A percentile compares a stretch with the other conserved stretches of the same genome.
Conservation (phyloP, 1,140 invertebrate species). For the Mycetomoellerius zeteki region DNA sequence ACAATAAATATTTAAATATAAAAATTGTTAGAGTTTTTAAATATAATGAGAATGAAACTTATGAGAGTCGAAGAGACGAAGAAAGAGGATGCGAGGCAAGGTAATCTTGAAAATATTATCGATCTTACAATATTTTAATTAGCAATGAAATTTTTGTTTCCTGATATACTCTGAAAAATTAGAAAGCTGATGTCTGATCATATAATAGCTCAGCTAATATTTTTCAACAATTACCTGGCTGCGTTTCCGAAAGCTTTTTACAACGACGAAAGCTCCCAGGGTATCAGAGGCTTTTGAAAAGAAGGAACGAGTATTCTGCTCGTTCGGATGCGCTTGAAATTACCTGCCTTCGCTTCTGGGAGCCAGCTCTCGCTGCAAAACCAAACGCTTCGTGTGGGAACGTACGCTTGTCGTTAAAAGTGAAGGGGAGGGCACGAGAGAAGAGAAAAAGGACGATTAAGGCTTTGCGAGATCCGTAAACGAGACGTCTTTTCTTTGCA, state of each 20-base stretch:
- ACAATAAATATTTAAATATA: background rate
- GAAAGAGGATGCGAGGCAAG: constrained; percentile 21
- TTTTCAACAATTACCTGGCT: constrained; percentile 51
- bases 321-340: constrained; percentile 77
- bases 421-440: constrained; percentile 32
- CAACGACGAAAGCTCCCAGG: constrained; percentile 65
- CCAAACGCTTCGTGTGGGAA: constrained; percentile 72
- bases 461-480: constrained; percentile 62
- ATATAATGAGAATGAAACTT: background rate
- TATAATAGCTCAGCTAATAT: constrained; percentile 17
- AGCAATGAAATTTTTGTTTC: background rate
- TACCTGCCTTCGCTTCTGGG: constrained; percentile 75
- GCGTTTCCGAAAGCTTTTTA: constrained; percentile 63
- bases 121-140: background rate
- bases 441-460: constrained; percentile 64
- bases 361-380: constrained; percentile 73
- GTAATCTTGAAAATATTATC: constrained; percentile 41
- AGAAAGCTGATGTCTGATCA: background rate
- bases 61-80: constrained; percentile 25
- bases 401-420: constrained; percentile 71
- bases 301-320: constrained; percentile 60
- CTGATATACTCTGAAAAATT: background rate
- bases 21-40: background rate
- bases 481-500: constrained; percentile 24
- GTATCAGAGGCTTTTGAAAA: constrained; percentile 61